Conservation (phyloP, 64 coral and sea anemone species). For the Astreopora myriophthalma region DNA sequence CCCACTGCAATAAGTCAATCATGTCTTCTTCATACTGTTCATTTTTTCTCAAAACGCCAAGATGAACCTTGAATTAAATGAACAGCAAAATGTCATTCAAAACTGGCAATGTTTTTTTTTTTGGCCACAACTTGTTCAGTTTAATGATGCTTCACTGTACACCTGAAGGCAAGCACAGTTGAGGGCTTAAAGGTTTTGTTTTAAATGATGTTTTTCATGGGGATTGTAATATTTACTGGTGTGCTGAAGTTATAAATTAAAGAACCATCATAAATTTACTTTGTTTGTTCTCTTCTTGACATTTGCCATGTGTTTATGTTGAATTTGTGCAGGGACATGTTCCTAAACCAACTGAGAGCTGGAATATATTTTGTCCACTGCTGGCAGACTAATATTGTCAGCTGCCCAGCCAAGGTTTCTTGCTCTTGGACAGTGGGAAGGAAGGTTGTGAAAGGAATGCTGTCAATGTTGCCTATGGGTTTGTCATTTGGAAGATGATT, state of each 20-base stretch:
- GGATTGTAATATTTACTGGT: too few relatives aligned
- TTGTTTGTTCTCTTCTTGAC: conserved; percentile 55
- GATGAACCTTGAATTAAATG: too few relatives aligned
- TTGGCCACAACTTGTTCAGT: too few relatives aligned
- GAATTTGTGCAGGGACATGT: conserved; percentile 3
- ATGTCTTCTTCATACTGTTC: conserved; percentile 73
- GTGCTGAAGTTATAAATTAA: too few relatives aligned
- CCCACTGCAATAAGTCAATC: conserved; percentile 52
- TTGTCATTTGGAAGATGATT: conserved; percentile 51
- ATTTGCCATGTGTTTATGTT: conserved; percentile 46
- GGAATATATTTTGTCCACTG: conserved; percentile 45
- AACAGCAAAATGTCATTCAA: too few relatives aligned
- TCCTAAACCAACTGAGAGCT: background rate
- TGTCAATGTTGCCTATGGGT: background rate
- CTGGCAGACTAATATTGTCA: background rate
- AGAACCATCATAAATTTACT: too few relatives aligned
- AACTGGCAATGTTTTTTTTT: too few relatives aligned
- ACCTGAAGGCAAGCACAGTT: too few relatives aligned
- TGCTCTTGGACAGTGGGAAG: conserved; percentile 40
- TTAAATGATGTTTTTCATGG: too few relatives aligned
- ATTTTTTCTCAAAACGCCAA: conserved; percentile 73
- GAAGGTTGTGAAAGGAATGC: conserved; percentile 35
- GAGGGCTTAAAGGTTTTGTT: too few relatives aligned
- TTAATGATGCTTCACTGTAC: too few relatives aligned
- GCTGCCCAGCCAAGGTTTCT: background rate